These are phyloP conservation scores for Pangasianodon gigas DNA, from an alignment of 2,113 vertebrate genomes.

Conservation along the genomic window DNA sequence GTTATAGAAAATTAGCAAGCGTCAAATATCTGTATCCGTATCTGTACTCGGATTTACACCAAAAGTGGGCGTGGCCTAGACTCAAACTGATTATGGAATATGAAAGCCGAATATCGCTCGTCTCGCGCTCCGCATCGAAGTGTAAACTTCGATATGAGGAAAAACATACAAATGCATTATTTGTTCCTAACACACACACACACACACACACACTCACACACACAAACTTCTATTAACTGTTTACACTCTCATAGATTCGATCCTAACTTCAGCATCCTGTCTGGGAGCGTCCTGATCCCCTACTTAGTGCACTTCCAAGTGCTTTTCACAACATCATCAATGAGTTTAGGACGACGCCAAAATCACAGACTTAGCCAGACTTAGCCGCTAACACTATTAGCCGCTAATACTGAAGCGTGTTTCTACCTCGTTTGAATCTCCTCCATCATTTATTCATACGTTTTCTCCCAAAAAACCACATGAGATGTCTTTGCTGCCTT, in stretches of 20 bases:
- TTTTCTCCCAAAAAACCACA: slow-evolving; percentile 56
- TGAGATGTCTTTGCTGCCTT: slow-evolving; percentile 53
- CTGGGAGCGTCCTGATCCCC: neutral
- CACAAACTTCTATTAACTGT: neutral
- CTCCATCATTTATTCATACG: slow-evolving; percentile 72
- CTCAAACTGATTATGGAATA: neutral
- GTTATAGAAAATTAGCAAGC: neutral
- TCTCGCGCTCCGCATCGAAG: neutral
- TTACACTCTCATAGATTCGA: neutral
- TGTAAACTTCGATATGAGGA: neutral
- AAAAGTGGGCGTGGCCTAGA: slow-evolving; percentile 13
- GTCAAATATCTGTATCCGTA: neutral
- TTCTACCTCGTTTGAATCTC: slow-evolving; percentile 60
- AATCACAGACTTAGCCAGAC: neutral
- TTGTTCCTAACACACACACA: neutral
- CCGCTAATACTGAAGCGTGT: neutral
- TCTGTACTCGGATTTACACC: neutral
- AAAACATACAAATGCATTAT: no score
- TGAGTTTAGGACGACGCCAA: neutral
- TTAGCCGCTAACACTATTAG: neutral
- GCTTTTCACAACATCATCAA: neutral
- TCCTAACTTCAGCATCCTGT: neutral
- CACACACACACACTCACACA: neutral
- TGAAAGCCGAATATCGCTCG: neutral
- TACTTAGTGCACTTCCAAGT: neutral